Evolutionary conservation across 2,113 vertebrate species (phyloP).

Genomic region (Indicator indicator): DNA sequence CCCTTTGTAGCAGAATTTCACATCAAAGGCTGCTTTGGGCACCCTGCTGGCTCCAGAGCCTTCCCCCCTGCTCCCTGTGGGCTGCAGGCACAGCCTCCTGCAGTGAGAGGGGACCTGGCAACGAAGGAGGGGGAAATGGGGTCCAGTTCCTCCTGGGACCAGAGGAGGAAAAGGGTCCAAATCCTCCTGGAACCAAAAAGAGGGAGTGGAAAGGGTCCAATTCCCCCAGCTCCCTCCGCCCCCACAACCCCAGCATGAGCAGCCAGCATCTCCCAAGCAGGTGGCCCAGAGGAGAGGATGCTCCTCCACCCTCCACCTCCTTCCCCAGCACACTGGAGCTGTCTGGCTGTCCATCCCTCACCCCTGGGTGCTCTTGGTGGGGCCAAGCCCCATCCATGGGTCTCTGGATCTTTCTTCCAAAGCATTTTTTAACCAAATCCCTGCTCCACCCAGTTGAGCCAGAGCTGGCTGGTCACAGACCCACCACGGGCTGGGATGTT

Average conservation of each 20-base stretch:
- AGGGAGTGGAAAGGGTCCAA: neutral
- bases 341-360: neutral
- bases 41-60: rapidly evolving
- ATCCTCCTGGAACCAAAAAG: neutral
- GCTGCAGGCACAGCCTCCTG: neutral
- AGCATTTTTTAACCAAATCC: neutral
- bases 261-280: neutral
- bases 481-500: neutral
- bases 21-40: neutral
- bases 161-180: neutral
- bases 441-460: rapidly evolving
- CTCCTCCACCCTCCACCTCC: neutral
- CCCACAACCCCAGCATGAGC: neutral
- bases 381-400: neutral
- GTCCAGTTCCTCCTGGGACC: too few relatives aligned
- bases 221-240: neutral
- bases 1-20: neutral
- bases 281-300: neutral
- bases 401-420: rapidly evolving
- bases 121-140: neutral
- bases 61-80: neutral
- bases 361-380: rapidly evolving
- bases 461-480: neutral
- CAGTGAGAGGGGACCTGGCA: neutral
- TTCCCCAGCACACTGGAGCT: neutral